These are phyloP conservation scores for Steatocranus sp. DNA, from an alignment of 2,797 vertebrate genomes.

Conservation along the genomic window DNA sequence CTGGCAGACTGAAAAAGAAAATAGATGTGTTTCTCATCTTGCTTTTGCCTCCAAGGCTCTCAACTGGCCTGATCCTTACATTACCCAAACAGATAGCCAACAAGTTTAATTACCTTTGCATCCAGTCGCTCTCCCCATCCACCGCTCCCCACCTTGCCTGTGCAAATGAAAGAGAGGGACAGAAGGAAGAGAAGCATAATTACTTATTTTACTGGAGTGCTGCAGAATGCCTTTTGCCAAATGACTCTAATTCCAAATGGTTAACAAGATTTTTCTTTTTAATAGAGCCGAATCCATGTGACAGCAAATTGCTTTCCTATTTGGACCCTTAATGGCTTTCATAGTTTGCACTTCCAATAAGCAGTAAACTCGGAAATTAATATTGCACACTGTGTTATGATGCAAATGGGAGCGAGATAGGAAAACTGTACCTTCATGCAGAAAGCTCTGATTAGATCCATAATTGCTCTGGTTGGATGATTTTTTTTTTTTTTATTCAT, in stretches of 20 bases:
- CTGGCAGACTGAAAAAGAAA: conserved; percentile 58
- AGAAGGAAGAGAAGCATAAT: conserved; percentile 76
- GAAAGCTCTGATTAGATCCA: conserved; percentile 80
- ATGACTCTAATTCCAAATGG: conserved; percentile 86
- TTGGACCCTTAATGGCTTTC: conserved; percentile 83
- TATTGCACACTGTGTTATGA: conserved; percentile 83
- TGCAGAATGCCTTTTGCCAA: conserved; percentile 81
- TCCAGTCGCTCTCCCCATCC: conserved; percentile 72
- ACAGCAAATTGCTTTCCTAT: conserved; percentile 86
- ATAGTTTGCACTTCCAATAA: conserved; percentile 84
- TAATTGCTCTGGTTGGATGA: conserved; percentile 76
- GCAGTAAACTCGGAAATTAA: conserved; percentile 85
- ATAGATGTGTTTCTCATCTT: conserved; percentile 66
- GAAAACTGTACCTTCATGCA: conserved; percentile 74
- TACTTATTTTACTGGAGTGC: conserved; percentile 84
- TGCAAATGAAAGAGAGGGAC: conserved; percentile 67
- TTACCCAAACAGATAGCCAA: conserved; percentile 80
- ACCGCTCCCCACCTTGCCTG: conserved; percentile 58
- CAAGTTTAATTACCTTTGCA: conserved; percentile 83
- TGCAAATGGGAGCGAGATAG: conserved; percentile 79
- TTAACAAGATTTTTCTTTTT: conserved; percentile 85
- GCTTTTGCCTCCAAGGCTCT: conserved; percentile 59
- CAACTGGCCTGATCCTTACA: conserved; percentile 65
- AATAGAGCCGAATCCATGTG: conserved; percentile 81
- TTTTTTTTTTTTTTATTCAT: conserved; percentile 65